Conservation (phyloP, 2,888 invertebrate genomes). For the Andrena bicolor region DNA sequence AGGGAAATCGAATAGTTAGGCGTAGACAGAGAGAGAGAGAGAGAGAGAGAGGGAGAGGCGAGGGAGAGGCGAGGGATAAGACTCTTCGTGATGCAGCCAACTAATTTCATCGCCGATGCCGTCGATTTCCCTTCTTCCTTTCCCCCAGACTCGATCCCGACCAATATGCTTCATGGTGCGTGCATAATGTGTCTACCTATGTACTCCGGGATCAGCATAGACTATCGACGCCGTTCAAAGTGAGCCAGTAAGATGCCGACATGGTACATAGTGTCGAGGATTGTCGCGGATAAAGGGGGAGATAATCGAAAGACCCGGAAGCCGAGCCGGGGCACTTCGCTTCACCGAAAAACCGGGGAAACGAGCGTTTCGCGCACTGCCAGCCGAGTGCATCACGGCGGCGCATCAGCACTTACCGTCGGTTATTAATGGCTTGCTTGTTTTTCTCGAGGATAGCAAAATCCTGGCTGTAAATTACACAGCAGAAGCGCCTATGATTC, state of each 20-base stretch:
- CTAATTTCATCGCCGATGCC: slow-evolving; percentile 69
- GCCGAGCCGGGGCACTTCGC: slow-evolving; percentile 15
- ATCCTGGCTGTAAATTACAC: no score
- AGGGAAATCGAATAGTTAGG: slow-evolving; percentile 36
- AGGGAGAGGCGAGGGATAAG: neutral
- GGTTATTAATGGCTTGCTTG: slow-evolving; percentile 5
- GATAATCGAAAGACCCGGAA: slow-evolving; percentile 53
- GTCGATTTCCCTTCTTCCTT: slow-evolving; percentile 23
- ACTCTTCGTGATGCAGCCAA: slow-evolving; percentile 42
- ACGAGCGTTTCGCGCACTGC: slow-evolving; percentile 1
- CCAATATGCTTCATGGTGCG: slow-evolving; percentile 50
- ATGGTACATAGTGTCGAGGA: slow-evolving; percentile 42
- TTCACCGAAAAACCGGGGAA: slow-evolving; percentile 6
- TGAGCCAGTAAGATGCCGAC: slow-evolving; percentile 47
- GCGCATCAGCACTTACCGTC: slow-evolving; percentile 24
- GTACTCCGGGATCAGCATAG: slow-evolving; percentile 29
- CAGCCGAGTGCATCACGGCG: neutral
- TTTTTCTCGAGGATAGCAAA: neutral
- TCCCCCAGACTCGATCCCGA: slow-evolving; percentile 28
- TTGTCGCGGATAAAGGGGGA: slow-evolving; percentile 32
- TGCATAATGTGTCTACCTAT: slow-evolving; percentile 62
- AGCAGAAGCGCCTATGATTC: no score
- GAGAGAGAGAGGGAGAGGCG: neutral
- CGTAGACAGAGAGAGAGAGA: slow-evolving; percentile 1
- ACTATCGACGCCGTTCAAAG: slow-evolving; percentile 45